These are phyloP conservation scores for Pavo muticus DNA, from an alignment of 2,113 vertebrate species.

Conservation along the genomic window DNA sequence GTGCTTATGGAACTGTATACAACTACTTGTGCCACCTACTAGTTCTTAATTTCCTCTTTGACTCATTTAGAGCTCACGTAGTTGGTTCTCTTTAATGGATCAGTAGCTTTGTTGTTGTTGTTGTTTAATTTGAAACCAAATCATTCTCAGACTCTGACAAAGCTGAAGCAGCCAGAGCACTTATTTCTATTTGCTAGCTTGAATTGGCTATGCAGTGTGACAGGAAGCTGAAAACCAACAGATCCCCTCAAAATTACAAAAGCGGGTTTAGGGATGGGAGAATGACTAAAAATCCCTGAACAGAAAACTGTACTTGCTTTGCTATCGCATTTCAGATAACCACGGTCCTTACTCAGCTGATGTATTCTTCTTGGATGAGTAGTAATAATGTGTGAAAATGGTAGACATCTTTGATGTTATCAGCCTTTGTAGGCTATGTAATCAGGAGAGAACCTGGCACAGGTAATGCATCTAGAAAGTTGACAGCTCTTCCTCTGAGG, in stretches of 20 bases:
- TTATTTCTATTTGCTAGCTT: background rate
- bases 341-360: background rate
- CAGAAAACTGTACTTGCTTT: slow-evolving; percentile 17
- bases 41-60: slow-evolving; percentile 33
- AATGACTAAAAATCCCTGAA: slow-evolving; percentile 11
- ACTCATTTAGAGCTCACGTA: slow-evolving; percentile 12
- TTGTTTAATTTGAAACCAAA: slow-evolving; percentile 40
- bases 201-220: background rate
- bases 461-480: background rate
- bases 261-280: background rate
- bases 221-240: slow-evolving; percentile 1
- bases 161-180: background rate
- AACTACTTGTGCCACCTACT: slow-evolving; percentile 34
- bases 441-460: background rate
- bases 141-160: background rate
- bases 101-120: background rate
- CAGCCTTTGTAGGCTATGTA: background rate
- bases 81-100: background rate
- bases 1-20: background rate
- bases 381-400: background rate
- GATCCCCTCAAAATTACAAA: background rate
- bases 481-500: background rate
- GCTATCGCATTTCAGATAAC: background rate
- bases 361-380: background rate
- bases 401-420: background rate